Evolutionary conservation across 30 jellyfish, hydroid and myxozoan genomes (phyloP), one percentile per base, ranked within the genome.

Genomic region (Clytia hemisphaerica): DNA sequence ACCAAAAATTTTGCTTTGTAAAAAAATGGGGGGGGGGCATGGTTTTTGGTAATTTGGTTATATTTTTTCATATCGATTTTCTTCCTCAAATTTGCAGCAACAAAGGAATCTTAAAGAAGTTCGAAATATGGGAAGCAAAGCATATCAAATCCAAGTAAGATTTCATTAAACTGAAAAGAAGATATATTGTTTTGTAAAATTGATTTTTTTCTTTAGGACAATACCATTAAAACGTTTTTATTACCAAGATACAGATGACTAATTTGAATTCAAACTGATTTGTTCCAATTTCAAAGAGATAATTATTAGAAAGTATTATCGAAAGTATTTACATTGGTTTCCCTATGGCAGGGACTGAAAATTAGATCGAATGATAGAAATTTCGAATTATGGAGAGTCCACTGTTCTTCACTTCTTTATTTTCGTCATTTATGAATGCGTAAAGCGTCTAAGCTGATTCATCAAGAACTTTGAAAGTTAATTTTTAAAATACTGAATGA

Each of bases 91-190:
- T 25, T 77, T 69, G 53, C 37, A 91, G 99, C 99, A 91, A 91
- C 94, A 79, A 81, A 77, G 99, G 72, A 91, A 91, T 53, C 82
- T 91, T 95, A 69, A 62, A 61, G 99, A 91, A 61, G 83, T 91
- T 29, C 36, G 94, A n/a, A 91, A 91, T 78, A 91, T 91, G 99
- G 75, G 99, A 77, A 91, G 99, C 75, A 79, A 76, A 54, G 87
- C 94, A 22, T 82, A 75, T 40, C 83, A 61, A 29, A 73, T 91
- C 16, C 99, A 91, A 84, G 99, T 91, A 49, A 25, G 24, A 22
- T 10, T 12, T 33, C 37, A 50, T 57, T 50, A 50, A 0, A 0
- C 10, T 35, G n/a, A n/a, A n/a, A n/a, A n/a, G n/a, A n/a, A n/a
- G n/a, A n/a, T 12, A 12, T 42, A 42, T 42, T 9, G 53, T 12